These are phyloP conservation scores for Sardina pilchardus DNA, from an alignment of 2,113 vertebrate genomes.

Conservation along the genomic window DNA sequence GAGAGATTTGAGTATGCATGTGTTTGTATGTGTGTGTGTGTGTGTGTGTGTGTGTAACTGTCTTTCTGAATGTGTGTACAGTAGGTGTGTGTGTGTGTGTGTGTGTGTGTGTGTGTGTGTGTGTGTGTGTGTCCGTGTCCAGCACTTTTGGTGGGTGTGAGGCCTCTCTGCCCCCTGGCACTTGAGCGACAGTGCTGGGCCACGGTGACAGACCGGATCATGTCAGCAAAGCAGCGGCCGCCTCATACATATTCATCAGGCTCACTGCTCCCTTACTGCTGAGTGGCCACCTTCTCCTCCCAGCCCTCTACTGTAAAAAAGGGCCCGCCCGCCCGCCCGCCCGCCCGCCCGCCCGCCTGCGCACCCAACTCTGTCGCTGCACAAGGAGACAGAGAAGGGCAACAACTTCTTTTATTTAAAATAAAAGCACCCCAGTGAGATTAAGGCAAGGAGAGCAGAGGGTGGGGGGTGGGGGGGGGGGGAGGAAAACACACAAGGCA, in stretches of 20 bases:
- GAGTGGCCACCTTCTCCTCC: slow-evolving; percentile 44
- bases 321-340: not conserved
- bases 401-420: not conserved
- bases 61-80: not conserved
- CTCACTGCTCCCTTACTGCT: slow-evolving; percentile 51
- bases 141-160: not conserved
- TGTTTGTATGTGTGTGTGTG: not conserved
- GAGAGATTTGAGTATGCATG: not conserved
- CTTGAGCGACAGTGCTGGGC: slow-evolving; percentile 36
- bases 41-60: not conserved
- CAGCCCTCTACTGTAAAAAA: slow-evolving; percentile 31
- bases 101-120: not conserved
- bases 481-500: not conserved
- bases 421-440: not conserved
- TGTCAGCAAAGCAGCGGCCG: slow-evolving; percentile 56
- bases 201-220: slow-evolving; percentile 53
- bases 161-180: slow-evolving; percentile 19
- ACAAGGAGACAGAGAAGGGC: not conserved
- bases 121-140: slow-evolving; percentile 11
- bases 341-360: no score
- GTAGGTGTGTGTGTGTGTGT: slow-evolving; percentile 15
- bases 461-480: no score
- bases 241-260: slow-evolving; percentile 64
- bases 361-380: not conserved
- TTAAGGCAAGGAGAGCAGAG: not conserved